A percentile compares a stretch with the other conserved stretches of the same genome.
These are phyloP conservation scores for Prenolepis imparis DNA, from an alignment of 2,888 invertebrate genomes.

Conservation along the genomic window DNA sequence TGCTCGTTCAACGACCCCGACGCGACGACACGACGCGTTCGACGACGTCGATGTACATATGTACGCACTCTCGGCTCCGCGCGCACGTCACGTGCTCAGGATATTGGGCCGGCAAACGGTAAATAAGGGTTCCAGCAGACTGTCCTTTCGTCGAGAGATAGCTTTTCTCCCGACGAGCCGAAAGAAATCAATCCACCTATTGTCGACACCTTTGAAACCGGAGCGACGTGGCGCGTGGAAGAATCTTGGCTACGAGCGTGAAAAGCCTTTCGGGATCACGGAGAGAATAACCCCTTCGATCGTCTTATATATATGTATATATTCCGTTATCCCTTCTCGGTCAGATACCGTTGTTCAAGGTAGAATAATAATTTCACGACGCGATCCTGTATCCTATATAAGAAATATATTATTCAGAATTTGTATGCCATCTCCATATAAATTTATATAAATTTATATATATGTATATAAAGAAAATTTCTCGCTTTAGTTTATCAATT, in stretches of 20 bases:
- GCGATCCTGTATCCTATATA: not conserved
- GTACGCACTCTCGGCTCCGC: conserved; percentile 58
- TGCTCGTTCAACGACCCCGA: conserved; percentile 84
- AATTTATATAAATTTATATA: not conserved
- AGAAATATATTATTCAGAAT: not conserved
- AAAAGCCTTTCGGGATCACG: conserved; percentile 35
- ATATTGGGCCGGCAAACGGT: conserved; percentile 53
- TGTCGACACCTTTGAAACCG: conserved; percentile 54
- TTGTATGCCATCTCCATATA: not conserved
- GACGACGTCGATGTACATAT: conserved; percentile 64
- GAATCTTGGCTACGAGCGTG: conserved; percentile 14
- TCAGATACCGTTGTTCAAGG: not conserved
- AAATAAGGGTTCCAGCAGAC: conserved; percentile 23
- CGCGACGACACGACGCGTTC: conserved; percentile 38
- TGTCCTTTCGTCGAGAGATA: conserved; percentile 17
- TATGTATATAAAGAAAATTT: not conserved
- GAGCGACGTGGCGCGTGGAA: conserved; percentile 33
- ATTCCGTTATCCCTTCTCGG: conserved; percentile 17
- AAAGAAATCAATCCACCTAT: conserved; percentile 73
- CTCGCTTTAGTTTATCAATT: not conserved
- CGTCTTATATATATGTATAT: not conserved
- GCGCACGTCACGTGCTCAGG: conserved; percentile 69
- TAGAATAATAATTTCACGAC: not conserved
- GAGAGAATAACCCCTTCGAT: conserved; percentile 27
- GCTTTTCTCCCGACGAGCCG: conserved; percentile 29